A percentile compares a stretch with the other conserved stretches of the same genome.
Evolutionary conservation across 2,797 vertebrate genomes (phyloP).

Genomic region (Sorex maritimensis): DNA sequence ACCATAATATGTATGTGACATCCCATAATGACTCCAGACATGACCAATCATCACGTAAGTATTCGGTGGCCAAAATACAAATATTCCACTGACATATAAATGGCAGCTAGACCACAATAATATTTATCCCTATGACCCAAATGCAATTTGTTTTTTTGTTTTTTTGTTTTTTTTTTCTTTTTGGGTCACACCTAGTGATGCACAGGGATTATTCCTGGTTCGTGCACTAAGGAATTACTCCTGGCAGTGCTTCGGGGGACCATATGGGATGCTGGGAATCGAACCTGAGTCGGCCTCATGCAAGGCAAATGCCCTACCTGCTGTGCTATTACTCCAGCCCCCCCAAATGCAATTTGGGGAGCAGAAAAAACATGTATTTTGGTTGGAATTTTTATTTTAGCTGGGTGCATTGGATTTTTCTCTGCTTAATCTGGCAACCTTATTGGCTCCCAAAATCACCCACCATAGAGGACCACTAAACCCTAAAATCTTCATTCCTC

Average conservation of each 20-base stretch:
- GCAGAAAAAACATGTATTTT: neutral
- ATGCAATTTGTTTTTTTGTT: neutral
- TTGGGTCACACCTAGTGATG: no score
- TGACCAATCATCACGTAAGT: neutral
- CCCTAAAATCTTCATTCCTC: neutral
- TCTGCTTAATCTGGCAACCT: neutral
- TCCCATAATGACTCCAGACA: neutral
- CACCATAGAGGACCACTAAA: neutral
- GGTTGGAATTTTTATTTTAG: conserved; percentile 54
- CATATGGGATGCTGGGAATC: no score
- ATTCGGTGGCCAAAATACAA: neutral
- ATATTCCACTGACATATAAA: conserved; percentile 15
- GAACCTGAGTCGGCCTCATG: no score
- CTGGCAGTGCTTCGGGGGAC: no score
- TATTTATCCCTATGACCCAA: conserved; percentile 25
- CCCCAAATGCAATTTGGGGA: neutral
- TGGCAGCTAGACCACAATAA: conserved; percentile 19
- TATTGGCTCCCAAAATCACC: neutral
- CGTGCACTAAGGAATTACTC: no score
- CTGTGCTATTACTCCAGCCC: no score
- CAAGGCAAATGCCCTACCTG: no score
- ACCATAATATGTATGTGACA: neutral
- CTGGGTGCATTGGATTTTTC: neutral
- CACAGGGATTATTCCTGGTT: no score
- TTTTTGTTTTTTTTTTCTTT: no score